phyloP scores from a whole-genome alignment of 2,888 invertebrate species.

The Tuta absoluta region DNA sequence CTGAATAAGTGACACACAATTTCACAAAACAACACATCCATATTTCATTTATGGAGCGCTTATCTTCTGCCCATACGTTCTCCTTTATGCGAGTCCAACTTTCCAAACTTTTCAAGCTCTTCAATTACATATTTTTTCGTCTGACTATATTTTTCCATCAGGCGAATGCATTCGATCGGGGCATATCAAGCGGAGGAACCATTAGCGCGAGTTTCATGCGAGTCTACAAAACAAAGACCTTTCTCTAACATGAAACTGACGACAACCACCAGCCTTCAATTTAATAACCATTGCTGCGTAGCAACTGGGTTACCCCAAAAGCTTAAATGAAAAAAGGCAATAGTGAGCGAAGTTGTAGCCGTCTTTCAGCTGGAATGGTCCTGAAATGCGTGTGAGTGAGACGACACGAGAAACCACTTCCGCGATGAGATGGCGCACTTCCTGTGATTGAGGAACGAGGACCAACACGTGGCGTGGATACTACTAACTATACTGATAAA shows the following conservation, averaged over 20 bases:
- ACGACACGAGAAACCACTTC: constrained; percentile 78
- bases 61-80: background rate
- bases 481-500: background rate
- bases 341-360: background rate
- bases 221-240: constrained; percentile 61
- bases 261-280: background rate
- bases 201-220: constrained; percentile 54
- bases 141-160: constrained; percentile 50
- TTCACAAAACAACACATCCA: background rate
- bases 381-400: constrained; percentile 56
- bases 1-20: too few relatives aligned
- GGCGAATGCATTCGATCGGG: constrained; percentile 63
- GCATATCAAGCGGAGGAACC: constrained; percentile 62
- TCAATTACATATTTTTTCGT: constrained; percentile 29
- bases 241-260: background rate
- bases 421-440: constrained; percentile 82
- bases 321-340: background rate
- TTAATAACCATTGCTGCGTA: background rate
- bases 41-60: background rate
- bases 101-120: constrained; percentile 32
- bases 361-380: constrained; percentile 37
- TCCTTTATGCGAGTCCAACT: constrained; percentile 2
- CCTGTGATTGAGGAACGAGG: constrained; percentile 74
- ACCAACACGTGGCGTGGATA: constrained; percentile 11
- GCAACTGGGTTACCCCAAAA: background rate